phyloP scores from a whole-genome alignment of 2,888 invertebrate species.

The Seira ritae region DNA sequence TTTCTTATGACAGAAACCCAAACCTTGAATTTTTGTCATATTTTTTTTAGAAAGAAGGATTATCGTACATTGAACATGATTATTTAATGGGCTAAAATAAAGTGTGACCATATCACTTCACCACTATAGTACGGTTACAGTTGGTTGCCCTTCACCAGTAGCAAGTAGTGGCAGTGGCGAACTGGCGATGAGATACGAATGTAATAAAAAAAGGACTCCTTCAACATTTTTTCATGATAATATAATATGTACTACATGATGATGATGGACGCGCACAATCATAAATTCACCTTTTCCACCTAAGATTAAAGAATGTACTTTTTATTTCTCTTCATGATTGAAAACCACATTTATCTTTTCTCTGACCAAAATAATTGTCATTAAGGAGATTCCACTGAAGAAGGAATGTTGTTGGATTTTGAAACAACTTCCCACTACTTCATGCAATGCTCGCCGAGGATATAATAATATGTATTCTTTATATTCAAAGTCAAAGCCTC shows the following conservation, averaged over 20 bases:
- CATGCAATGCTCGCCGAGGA: neutral
- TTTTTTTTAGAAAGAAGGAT: conserved; percentile 9
- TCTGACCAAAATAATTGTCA: conserved; percentile 9
- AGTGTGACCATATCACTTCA: conserved; percentile 13
- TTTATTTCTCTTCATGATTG: neutral
- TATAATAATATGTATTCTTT: no score
- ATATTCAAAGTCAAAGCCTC: no score
- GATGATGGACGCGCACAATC: neutral
- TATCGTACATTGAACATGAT: neutral
- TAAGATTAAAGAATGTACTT: neutral
- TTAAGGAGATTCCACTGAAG: neutral
- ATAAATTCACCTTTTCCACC: neutral
- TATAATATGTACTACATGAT: no score
- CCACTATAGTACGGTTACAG: conserved; percentile 33
- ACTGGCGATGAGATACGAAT: neutral
- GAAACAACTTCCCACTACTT: neutral
- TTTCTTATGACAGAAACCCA: neutral
- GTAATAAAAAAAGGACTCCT: no score
- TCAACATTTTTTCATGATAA: no score
- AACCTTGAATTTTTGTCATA: conserved; percentile 15
- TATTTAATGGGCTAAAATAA: conserved; percentile 10
- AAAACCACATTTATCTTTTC: conserved; percentile 2
- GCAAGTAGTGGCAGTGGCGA: neutral
- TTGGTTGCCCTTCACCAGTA: conserved; percentile 41
- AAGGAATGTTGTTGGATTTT: neutral